Evolutionary conservation across 2,797 vertebrate genomes (phyloP), one percentile per base, ranked within the genome.

Genomic region (Eulemur coronatus): DNA sequence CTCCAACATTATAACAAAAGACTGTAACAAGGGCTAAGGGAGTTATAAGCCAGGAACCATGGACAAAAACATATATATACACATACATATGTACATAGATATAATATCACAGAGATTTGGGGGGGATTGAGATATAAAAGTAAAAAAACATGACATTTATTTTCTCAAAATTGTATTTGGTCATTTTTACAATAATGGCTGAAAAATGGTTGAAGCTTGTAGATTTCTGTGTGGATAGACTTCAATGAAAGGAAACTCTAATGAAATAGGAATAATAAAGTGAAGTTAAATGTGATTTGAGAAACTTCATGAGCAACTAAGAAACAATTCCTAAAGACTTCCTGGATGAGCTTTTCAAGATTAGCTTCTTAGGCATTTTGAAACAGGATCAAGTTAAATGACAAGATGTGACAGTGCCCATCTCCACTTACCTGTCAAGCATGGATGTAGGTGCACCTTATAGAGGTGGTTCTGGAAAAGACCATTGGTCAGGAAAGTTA

Each of bases 231-330:
- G 33, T 84, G 38, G 52, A 61, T 41, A 84, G 72, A 85, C n/a
- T 73, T 91, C 52, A 20, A 0, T 63, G 78, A 86, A 72, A 94
- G 63, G 28, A 30, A 78, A 82, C 76, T 41, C 95, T 94, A 89
- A 30, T 20, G 35, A 94, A 91, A 92, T 15, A 72, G 61, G 59
- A 95, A 94, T 94, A 95, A 95, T 57, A 65, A 94, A 61, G n/a
- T 86, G 13, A 96, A 75, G 59, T 73, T 79, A 91, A 93, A 79
- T 82, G 28, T 61, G 38, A 69, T 86, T 91, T 55, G 50, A 84
- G 89, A 82, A 82, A 81, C 20, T 72, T 63, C 38, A 81, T 43
- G 14, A 93, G 57, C 24, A 70, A 70, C 33, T 86, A 59, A 65
- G 30, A 80, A 79, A 59, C 72, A 2, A 59, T 63, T 87, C 63